These are phyloP conservation scores for Psophia crepitans DNA, from an alignment of 2,113 vertebrate species.

Conservation along the genomic window DNA sequence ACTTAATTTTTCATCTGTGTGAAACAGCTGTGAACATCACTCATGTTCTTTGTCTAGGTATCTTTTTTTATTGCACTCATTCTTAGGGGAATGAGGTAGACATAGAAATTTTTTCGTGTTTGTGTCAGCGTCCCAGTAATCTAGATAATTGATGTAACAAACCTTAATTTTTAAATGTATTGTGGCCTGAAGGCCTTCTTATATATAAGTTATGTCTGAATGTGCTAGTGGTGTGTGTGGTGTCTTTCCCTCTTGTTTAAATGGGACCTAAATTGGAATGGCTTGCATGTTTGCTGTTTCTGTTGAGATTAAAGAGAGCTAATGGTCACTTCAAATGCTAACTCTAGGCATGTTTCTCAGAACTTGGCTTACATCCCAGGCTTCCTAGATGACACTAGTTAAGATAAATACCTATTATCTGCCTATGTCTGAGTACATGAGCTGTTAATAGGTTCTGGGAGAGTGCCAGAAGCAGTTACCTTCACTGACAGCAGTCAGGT, in stretches of 20 bases:
- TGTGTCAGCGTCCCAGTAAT: not conserved
- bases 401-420: conserved; percentile 42
- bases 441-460: conserved; percentile 25
- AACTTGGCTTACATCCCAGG: conserved; percentile 26
- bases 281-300: not conserved
- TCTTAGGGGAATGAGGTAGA: not conserved
- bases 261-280: not conserved
- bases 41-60: not conserved
- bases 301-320: not conserved
- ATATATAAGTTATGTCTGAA: not conserved
- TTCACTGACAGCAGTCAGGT: not conserved
- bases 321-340: conserved; percentile 6
- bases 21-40: not conserved
- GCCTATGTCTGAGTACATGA: not conserved
- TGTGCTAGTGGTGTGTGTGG: too few species aligned
- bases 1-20: not conserved
- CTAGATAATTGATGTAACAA: not conserved
- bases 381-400: conserved; percentile 52
- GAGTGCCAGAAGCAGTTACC: not conserved
- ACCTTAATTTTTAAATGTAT: not conserved
- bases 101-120: not conserved
- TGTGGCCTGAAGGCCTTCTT: too few species aligned
- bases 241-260: not conserved
- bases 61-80: not conserved
- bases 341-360: not conserved